These are phyloP conservation scores for Nesogale talazaci DNA, from an alignment of 2,113 vertebrate species.

Conservation along the genomic window DNA sequence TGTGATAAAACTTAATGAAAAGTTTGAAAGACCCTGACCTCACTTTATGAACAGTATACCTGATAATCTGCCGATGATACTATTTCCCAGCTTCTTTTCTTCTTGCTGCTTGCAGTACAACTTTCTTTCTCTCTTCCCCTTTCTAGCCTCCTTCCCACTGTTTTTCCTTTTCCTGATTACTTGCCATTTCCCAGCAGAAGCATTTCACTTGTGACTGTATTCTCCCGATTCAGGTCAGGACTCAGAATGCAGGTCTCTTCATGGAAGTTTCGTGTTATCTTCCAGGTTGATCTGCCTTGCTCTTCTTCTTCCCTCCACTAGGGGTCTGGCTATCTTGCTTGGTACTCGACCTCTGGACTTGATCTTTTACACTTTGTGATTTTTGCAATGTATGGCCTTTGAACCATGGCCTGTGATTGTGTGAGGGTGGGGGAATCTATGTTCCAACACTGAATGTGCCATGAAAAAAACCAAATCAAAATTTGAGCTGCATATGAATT, in stretches of 20 bases:
- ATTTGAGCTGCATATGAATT: background rate
- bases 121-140: no score
- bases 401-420: background rate
- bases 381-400: background rate
- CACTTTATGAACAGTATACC: background rate
- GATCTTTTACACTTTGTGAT: background rate
- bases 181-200: background rate
- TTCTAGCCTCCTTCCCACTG: no score
- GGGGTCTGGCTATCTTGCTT: background rate
- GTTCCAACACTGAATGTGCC: background rate
- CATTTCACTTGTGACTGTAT: background rate
- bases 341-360: background rate
- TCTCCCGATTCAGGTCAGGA: background rate
- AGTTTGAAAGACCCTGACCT: background rate
- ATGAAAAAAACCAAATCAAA: conserved; percentile 3
- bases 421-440: background rate
- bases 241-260: background rate
- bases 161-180: background rate
- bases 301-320: background rate
- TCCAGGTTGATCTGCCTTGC: background rate
- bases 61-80: no score
- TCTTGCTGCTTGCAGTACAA: background rate
- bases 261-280: background rate
- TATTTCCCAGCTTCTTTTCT: no score
- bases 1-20: no score